Evolutionary conservation across 2,797 vertebrate genomes (phyloP), one percentile per base, ranked within the genome.

Genomic region (Chrysocyon brachyurus): DNA sequence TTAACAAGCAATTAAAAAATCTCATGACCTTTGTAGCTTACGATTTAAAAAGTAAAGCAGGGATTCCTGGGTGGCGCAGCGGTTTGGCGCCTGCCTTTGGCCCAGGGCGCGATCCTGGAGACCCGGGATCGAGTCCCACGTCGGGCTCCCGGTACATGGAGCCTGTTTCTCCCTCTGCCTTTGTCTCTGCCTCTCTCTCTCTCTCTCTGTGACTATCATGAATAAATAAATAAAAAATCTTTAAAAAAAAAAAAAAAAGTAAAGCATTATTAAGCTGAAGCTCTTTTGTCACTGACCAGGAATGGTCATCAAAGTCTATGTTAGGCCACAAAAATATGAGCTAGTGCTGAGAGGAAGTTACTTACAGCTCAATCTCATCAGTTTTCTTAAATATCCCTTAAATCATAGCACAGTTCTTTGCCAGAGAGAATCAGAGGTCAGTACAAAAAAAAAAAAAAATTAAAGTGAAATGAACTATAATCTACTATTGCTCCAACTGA

Each of bases 341-440:
- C 21, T 63, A 52, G 26, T 81, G 82, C 19, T 31, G 86, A 70
- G 0, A 83, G n/a, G 52, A 95, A 90, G 28, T 68, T 82, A 77
- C 15, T 79, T 84, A 81, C 8, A 94, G 90, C 33, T 94, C 85
- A 90, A 33, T 86, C 28, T 90, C 81, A 68, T 26, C 19, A 59
- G 54, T 63, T 89, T 89, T 84, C 75, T 89, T 87, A 92, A 96
- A 82, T 31, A 85, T 33, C 33, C 33, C 26, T 93, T 72, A 93
- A 82, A 88, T 73, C 31, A 68, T 3, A 81, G 56, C 28, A 87
- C 0, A 52, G 54, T 59, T 93, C 56, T 90, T 84, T 96, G 87
- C 87, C 87, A 93, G 26, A 96, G 57, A 95, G 77, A 94, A 96
- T 70, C 57, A 90, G 75, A 95, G 77, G 75, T 86, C 85, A 94